Evolutionary conservation across 2,797 vertebrate genomes (phyloP), one percentile per base, ranked within the genome.

Genomic region (Halcyon smyrnensis): DNA sequence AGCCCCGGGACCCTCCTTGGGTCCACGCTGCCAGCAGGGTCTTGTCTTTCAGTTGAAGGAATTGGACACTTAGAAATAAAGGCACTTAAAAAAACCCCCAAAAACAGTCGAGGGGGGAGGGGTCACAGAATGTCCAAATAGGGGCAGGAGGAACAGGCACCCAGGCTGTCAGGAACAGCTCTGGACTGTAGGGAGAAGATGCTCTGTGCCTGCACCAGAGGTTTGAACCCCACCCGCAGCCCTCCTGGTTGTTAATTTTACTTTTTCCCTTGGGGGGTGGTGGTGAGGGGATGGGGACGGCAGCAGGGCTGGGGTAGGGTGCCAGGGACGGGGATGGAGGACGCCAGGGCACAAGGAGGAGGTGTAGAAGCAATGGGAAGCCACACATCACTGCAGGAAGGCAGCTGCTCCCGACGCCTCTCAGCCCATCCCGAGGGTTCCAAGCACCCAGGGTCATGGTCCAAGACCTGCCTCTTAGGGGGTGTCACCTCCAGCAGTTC

Each of bases 301-400:
- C 24, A 11, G 59, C 36, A 64, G 45, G 14, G 46, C 62, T 53
- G 63, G 48, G 25, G 19, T 1, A 3, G 34, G 1, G 21, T 24
- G 59, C 59, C 2, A 3, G 7, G 12, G 7, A 3, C 15, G 10
- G 23, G 50, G 32, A 54, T 2, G 0, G 45, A 39, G 34, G 18
- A 19, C 54, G 36, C 32, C 5, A 46, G 48, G 74, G 71, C 63
- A 15, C 39, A 3, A 12, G 30, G 30, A 83, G 27, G 50, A 21
- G 63, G 14, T 19, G 77, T 7, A 24, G 51, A 20, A 87, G 43
- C 18, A 5, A 11, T 1, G 8, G 11, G 39, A 65, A 83, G n/a
- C 48, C 71, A 48, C 50, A 20, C 1, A 4, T 13, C n/a, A 13
- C 59, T 17, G 68, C n/a, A 37, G 54, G 36, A 64, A 57, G 36